phyloP scores from a whole-genome alignment of 2,888 invertebrate genomes.

The Drosophila seclusa region DNA sequence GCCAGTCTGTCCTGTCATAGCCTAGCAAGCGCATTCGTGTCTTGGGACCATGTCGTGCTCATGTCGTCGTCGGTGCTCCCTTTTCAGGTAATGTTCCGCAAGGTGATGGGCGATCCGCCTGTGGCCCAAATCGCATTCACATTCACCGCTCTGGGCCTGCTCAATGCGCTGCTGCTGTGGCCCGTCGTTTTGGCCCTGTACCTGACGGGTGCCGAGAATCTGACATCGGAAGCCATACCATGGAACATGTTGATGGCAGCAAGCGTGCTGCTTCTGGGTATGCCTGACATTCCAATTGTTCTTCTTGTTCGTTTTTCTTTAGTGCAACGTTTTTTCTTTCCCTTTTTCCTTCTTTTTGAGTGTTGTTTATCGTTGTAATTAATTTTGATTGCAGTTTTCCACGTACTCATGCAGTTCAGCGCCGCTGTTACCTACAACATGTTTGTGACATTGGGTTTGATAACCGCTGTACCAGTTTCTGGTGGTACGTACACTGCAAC shows the following conservation, averaged over 20 bases:
- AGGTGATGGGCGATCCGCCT: constrained; percentile 96
- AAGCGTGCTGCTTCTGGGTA: constrained; percentile 91
- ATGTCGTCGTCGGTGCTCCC: constrained; percentile 37
- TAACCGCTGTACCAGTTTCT: constrained; percentile 96
- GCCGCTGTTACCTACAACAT: constrained; percentile 96
- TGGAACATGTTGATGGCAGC: constrained; percentile 94
- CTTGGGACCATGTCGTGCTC: constrained; percentile 52
- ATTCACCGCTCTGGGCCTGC: constrained; percentile 95
- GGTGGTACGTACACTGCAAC: constrained; percentile 89
- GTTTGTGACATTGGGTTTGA: constrained; percentile 96
- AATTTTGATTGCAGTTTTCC: constrained; percentile 90
- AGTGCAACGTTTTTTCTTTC: background rate
- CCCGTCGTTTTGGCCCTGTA: constrained; percentile 95
- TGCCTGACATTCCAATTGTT: constrained; percentile 44
- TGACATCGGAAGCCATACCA: constrained; percentile 93
- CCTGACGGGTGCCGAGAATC: constrained; percentile 93
- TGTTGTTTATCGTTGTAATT: constrained; percentile 58
- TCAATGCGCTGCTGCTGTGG: constrained; percentile 95
- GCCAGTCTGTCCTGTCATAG: constrained; percentile 14
- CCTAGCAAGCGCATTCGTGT: constrained; percentile 32
- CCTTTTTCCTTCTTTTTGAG: constrained; percentile 2
- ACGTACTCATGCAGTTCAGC: constrained; percentile 97
- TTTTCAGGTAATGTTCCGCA: constrained; percentile 94
- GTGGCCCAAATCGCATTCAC: constrained; percentile 96
- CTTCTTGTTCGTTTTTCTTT: background rate